Evolutionary conservation across 2,888 invertebrate genomes (phyloP).

Genomic region (Polyploca ridens): DNA sequence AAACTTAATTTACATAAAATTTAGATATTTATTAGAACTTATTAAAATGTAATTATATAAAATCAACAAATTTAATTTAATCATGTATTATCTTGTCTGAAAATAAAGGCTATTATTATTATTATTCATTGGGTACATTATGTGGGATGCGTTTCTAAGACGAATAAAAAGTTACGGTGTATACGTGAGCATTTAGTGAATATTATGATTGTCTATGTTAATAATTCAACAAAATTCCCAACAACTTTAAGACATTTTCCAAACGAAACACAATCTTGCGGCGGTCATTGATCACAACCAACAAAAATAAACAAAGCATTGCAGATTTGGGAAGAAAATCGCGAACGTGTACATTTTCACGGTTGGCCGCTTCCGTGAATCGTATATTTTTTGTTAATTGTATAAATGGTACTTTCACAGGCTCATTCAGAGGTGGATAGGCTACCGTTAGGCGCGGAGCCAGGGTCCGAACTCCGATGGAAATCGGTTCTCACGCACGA

Average conservation of each 20-base stretch:
- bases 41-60: no score
- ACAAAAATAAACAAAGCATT: slow-evolving; percentile 25
- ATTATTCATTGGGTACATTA: no score
- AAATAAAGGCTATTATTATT: no score
- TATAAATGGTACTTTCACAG: slow-evolving; percentile 35
- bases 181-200: no score
- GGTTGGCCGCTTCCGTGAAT: slow-evolving; percentile 35
- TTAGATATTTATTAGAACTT: no score
- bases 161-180: no score
- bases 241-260: not conserved
- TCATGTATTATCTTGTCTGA: no score
- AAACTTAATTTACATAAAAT: no score
- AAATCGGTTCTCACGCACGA: slow-evolving; percentile 76
- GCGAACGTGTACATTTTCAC: slow-evolving; percentile 37
- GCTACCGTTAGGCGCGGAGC: slow-evolving; percentile 41
- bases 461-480: slow-evolving; percentile 27
- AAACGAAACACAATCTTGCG: not conserved
- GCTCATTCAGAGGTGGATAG: slow-evolving; percentile 13
- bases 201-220: no score
- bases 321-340: slow-evolving; percentile 28
- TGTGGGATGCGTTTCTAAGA: no score
- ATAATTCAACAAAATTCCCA: not conserved
- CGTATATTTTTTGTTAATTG: slow-evolving; percentile 18
- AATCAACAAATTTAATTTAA: no score
- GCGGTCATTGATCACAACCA: slow-evolving; percentile 4